A percentile compares a stretch with the other conserved stretches of the same genome.
Evolutionary conservation across 2,888 invertebrate species (phyloP).

Genomic region (Machimus rusticus): DNA sequence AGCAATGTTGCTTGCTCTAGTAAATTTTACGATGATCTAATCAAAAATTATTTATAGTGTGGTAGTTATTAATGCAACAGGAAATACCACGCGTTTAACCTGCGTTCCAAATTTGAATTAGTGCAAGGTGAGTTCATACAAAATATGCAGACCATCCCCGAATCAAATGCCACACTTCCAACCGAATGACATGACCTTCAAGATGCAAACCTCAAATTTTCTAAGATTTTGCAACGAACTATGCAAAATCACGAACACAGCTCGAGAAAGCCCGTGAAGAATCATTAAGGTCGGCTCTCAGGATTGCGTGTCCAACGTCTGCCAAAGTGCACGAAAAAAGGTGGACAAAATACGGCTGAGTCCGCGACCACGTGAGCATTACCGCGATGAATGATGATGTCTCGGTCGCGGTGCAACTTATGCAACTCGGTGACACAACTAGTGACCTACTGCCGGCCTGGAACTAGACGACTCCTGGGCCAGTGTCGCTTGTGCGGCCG

Average conservation of each 20-base stretch:
- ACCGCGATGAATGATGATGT: background rate
- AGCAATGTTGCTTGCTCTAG: background rate
- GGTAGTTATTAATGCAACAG: background rate
- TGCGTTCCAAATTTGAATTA: background rate
- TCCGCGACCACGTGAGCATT: background rate
- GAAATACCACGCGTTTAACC: background rate
- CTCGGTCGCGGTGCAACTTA: background rate
- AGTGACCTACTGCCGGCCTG: constrained; percentile 6
- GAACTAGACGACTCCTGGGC: background rate
- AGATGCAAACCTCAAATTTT: background rate
- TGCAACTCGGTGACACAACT: background rate
- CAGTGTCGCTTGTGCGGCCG: background rate
- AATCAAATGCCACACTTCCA: background rate
- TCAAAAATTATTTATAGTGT: too few relatives aligned
- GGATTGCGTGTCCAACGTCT: background rate
- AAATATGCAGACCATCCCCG: background rate
- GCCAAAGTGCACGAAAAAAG: background rate
- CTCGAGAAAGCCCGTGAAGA: background rate
- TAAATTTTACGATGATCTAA: background rate
- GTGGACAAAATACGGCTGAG: background rate
- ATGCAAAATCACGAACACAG: background rate
- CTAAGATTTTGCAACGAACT: background rate
- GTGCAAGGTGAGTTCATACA: background rate
- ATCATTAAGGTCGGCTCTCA: background rate
- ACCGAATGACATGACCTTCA: background rate